phyloP scores from a whole-genome alignment of 2,888 invertebrate species.

The Drosophila suboccidentalis region DNA sequence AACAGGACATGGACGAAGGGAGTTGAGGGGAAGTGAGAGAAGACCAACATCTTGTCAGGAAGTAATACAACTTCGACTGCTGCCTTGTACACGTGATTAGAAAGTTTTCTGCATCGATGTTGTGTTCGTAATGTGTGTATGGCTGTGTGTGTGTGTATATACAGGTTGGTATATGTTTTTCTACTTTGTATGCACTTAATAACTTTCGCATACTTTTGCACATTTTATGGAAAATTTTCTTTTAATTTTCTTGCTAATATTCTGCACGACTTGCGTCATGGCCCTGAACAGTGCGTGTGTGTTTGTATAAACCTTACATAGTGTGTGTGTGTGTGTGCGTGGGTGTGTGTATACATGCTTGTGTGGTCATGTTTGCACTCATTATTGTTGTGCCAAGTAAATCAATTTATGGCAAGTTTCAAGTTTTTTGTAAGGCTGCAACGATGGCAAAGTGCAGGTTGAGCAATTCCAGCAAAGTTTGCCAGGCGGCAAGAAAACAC shows the following conservation, averaged over 20 bases:
- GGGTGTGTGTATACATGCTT: constrained; percentile 8
- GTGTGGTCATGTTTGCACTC: constrained; percentile 63
- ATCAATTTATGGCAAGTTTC: constrained; percentile 69
- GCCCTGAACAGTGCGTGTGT: constrained; percentile 25
- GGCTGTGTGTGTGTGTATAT: constrained; percentile 24
- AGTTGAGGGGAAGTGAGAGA: background rate
- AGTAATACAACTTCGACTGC: constrained; percentile 73
- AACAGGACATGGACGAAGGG: constrained; percentile 5
- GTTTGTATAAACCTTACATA: constrained; percentile 4
- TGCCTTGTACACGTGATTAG: constrained; percentile 79
- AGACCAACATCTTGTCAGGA: constrained; percentile 60
- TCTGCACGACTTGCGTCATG: constrained; percentile 60
- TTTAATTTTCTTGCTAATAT: constrained; percentile 67
- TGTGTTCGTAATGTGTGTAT: constrained; percentile 23
- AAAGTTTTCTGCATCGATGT: constrained; percentile 69
- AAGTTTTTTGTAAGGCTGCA: constrained; percentile 66
- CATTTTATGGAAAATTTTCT: constrained; percentile 78
- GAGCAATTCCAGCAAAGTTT: constrained; percentile 33
- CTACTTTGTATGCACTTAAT: constrained; percentile 81
- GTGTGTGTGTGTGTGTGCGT: constrained; percentile 20
- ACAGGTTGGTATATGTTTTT: constrained; percentile 61
- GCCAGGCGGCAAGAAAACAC: constrained; percentile 28
- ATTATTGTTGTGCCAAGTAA: constrained; percentile 72
- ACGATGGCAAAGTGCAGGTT: constrained; percentile 46
- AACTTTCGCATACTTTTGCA: constrained; percentile 80